Percentiles rank a stretch among this genome's conserved stretches.
phyloP scores from a whole-genome alignment of 2,113 vertebrate species.

The Menura novaehollandiae region DNA sequence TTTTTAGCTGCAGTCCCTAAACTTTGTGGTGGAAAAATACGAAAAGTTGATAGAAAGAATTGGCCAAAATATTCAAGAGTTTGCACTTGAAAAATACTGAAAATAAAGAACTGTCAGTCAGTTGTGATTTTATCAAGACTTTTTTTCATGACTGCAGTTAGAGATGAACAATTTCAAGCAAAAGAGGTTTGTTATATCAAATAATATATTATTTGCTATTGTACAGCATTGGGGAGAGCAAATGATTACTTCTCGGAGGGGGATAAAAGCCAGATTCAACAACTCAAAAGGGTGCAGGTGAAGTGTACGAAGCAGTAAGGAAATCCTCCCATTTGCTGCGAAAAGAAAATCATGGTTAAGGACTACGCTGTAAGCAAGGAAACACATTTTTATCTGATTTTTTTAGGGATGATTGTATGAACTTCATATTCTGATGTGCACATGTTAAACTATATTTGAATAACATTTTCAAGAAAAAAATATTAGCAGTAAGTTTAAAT shows the following conservation, averaged over 20 bases:
- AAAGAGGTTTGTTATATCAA: background rate
- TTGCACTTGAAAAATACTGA: background rate
- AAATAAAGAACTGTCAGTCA: background rate
- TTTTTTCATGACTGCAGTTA: background rate
- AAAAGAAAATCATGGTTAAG: background rate
- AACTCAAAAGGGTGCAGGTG: background rate
- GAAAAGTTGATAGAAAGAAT: background rate
- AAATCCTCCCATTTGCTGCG: background rate
- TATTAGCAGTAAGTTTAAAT: background rate
- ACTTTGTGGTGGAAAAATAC: background rate
- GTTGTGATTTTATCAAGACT: background rate
- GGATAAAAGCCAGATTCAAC: background rate
- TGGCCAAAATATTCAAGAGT: background rate
- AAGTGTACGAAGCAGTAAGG: background rate
- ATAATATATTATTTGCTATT: background rate
- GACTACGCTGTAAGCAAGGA: background rate
- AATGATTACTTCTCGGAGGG: background rate
- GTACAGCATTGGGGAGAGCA: background rate
- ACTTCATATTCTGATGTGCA: background rate
- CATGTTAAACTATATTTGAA: background rate
- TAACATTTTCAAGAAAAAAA: background rate
- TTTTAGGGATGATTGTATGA: background rate
- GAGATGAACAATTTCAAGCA: background rate
- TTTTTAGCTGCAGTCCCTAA: background rate
- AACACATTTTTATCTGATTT: background rate